Evolutionary conservation across 2,113 vertebrate genomes (phyloP).

Genomic region (Ciconia stormi): DNA sequence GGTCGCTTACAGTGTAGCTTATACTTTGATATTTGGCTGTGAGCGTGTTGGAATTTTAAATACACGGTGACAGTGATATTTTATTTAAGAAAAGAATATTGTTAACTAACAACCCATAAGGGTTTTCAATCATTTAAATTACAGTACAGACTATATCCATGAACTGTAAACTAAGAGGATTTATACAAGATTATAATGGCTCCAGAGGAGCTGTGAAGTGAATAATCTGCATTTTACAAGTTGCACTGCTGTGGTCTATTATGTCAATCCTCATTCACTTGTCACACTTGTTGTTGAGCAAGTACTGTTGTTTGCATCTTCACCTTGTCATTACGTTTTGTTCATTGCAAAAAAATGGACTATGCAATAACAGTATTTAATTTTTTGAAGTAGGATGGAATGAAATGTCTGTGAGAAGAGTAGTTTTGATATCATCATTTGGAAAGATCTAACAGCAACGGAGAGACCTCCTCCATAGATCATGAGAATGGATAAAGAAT

Average conservation of each 20-base stretch:
- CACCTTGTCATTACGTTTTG: not conserved
- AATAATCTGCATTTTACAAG: constrained; percentile 30
- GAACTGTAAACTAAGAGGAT: constrained; percentile 9
- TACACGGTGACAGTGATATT: not conserved
- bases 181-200: constrained; percentile 4
- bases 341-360: not conserved
- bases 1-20: not conserved
- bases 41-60: not conserved
- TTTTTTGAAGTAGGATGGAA: not conserved
- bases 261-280: constrained; percentile 12
- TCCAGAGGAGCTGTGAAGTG: constrained; percentile 10
- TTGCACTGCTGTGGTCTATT: not conserved
- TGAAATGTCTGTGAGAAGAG: not conserved
- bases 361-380: not conserved
- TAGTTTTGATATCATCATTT: not conserved
- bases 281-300: not conserved
- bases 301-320: constrained; percentile 10
- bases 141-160: not conserved
- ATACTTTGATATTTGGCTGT: not conserved
- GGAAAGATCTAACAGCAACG: not conserved
- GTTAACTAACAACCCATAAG: not conserved
- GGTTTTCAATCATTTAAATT: constrained; percentile 14
- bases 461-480: not conserved
- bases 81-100: not conserved
- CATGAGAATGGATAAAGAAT: not conserved